These are phyloP conservation scores for Furcifer pardalis DNA, from an alignment of 2,797 vertebrate genomes.

Conservation along the genomic window DNA sequence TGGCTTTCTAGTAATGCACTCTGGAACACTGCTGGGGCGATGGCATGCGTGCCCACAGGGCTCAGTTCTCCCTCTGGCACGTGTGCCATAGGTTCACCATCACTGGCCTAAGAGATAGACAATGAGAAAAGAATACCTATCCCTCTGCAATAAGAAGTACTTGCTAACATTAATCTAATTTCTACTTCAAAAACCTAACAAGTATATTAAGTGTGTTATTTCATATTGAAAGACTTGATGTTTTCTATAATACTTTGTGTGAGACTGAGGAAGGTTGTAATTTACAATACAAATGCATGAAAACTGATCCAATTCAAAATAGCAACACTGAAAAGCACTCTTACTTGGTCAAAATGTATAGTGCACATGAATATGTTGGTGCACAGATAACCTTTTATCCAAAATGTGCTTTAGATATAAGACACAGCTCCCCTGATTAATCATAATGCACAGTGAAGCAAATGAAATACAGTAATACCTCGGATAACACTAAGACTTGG, in stretches of 20 bases:
- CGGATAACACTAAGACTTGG: no score
- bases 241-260: neutral
- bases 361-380: neutral
- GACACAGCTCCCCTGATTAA: neutral
- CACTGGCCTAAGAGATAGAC: no score
- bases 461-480: no score
- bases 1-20: no score
- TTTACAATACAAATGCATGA: neutral
- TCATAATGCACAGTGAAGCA: slow-evolving; percentile 6
- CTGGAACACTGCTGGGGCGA: no score
- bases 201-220: neutral
- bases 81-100: no score
- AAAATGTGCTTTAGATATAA: neutral
- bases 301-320: neutral
- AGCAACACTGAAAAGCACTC: neutral
- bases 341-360: neutral
- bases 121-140: no score
- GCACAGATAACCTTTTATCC: neutral
- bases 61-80: no score
- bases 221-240: neutral
- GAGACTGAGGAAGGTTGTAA: neutral
- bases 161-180: neutral
- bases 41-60: no score
- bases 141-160: neutral
- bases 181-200: neutral